phyloP scores from a whole-genome alignment of 2,797 vertebrate species.

The Poeciliopsis turneri region DNA sequence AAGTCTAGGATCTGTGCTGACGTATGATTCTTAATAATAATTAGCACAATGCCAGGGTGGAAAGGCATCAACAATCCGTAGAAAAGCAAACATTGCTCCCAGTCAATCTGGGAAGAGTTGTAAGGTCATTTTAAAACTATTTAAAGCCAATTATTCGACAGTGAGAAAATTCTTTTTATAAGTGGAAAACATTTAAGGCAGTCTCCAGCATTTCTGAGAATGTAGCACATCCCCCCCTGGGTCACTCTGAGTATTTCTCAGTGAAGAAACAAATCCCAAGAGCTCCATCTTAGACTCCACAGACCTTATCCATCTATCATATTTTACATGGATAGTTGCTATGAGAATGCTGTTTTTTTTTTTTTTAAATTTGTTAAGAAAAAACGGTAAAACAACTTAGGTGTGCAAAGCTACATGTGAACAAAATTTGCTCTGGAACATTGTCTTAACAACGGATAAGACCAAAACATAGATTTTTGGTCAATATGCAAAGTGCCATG shows the following conservation, averaged over 20 bases:
- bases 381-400: background rate
- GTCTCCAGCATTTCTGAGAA: background rate
- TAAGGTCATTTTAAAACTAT: conserved; percentile 1
- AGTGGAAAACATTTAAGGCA: background rate
- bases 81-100: background rate
- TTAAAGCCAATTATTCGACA: background rate
- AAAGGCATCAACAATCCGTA: background rate
- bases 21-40: background rate
- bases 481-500: background rate
- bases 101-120: conserved; percentile 1
- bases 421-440: background rate
- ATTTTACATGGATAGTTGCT: background rate
- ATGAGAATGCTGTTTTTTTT: background rate
- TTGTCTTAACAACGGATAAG: background rate
- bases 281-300: background rate
- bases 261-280: conserved; percentile 4
- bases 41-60: background rate
- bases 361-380: background rate
- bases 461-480: background rate
- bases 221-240: background rate
- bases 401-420: background rate
- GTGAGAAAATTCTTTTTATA: background rate
- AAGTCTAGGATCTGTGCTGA: conserved; percentile 23
- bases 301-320: background rate
- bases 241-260: background rate